Conservation (phyloP, 2,888 invertebrate genomes). For the Carterocephalus palaemon region DNA sequence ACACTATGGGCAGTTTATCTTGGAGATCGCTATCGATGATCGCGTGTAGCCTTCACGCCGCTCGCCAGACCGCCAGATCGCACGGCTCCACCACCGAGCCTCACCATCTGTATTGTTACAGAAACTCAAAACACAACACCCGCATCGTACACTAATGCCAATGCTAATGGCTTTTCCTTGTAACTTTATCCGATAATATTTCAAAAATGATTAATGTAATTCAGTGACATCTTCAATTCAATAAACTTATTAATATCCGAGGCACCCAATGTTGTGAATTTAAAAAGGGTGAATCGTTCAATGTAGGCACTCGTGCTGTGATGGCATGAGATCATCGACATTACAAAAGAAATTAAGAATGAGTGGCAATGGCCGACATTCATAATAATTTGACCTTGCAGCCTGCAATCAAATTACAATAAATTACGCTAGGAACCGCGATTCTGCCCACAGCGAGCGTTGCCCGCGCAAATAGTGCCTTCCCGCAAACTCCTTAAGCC, state of each 20-base stretch:
- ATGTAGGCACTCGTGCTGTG: slow-evolving; percentile 14
- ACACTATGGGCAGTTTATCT: slow-evolving; percentile 67
- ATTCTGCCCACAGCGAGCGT: slow-evolving; percentile 35
- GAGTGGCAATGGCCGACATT: slow-evolving; percentile 32
- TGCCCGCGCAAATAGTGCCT: slow-evolving; percentile 51
- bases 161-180: slow-evolving; percentile 66
- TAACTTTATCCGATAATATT: slow-evolving; percentile 50
- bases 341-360: slow-evolving; percentile 20
- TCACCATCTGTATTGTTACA: slow-evolving; percentile 47
- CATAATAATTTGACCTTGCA: slow-evolving; percentile 46
- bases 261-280: slow-evolving; percentile 24
- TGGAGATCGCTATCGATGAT: slow-evolving; percentile 69
- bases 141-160: slow-evolving; percentile 37
- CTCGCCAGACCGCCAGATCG: slow-evolving; percentile 38
- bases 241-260: slow-evolving; percentile 36
- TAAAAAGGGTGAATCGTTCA: slow-evolving; percentile 19
- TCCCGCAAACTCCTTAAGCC: slow-evolving; percentile 44
- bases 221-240: slow-evolving; percentile 33
- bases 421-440: slow-evolving; percentile 42
- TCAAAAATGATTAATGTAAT: slow-evolving; percentile 55
- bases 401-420: slow-evolving; percentile 49
- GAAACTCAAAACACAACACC: slow-evolving; percentile 36
- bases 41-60: slow-evolving; percentile 56
- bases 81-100: slow-evolving; percentile 33
- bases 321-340: slow-evolving; percentile 12